A percentile compares a stretch with the other conserved stretches of the same genome.
Conservation (phyloP, 2,113 vertebrate species). For the Salvelinus sp. region DNA sequence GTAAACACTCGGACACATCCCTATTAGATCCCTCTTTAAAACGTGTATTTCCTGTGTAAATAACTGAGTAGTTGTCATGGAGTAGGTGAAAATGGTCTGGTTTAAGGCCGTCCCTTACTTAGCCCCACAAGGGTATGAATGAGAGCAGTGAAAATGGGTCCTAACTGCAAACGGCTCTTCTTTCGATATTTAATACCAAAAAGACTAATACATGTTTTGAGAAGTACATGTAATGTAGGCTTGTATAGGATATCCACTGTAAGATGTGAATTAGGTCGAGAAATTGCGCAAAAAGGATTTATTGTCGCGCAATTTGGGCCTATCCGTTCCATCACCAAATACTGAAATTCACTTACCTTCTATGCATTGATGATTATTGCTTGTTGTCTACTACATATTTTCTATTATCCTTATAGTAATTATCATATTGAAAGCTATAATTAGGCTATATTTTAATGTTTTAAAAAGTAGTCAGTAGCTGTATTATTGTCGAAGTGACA, state of each 20-base stretch:
- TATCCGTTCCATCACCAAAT: background rate
- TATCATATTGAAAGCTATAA: background rate
- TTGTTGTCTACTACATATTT: background rate
- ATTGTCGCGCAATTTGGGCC: no score
- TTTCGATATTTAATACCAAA: background rate
- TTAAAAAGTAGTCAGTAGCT: background rate
- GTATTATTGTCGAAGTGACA: conserved; percentile 8
- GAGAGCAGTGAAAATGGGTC: background rate
- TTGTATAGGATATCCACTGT: no score
- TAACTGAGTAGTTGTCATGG: background rate
- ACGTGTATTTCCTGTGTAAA: background rate
- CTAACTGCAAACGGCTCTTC: background rate
- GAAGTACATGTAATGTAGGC: no score
- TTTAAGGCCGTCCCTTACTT: no score
- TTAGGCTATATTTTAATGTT: background rate
- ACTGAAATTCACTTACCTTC: background rate
- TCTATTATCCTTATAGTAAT: background rate
- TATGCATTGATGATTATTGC: background rate
- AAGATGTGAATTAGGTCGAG: background rate
- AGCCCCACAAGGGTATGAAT: background rate
- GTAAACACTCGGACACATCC: background rate
- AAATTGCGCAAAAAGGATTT: background rate
- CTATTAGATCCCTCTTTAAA: background rate
- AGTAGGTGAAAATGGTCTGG: background rate
- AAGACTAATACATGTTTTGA: no score